Percentiles rank a stretch among this genome's conserved stretches.
These are phyloP conservation scores for Mnemiopsis leidyi DNA, from an alignment of 37 sponge, comb jelly and placozoan species.

Conservation along the genomic window DNA sequence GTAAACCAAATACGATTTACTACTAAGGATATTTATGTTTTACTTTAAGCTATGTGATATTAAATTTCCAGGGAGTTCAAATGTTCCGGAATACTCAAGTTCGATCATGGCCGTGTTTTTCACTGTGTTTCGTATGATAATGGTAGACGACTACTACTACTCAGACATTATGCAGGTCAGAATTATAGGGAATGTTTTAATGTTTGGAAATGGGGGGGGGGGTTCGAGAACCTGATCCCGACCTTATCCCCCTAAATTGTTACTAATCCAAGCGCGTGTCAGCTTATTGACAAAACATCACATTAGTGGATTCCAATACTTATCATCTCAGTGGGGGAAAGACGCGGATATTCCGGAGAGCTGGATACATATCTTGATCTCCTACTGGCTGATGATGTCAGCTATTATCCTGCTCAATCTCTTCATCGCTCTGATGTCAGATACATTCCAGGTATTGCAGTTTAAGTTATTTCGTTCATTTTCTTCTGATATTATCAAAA, in stretches of 20 bases:
- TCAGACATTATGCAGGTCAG: neutral
- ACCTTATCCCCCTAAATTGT: too few relatives aligned
- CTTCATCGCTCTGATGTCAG: conserved; percentile 40
- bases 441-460: conserved; percentile 49
- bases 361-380: conserved; percentile 3
- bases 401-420: conserved; percentile 39
- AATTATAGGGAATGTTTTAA: neutral
- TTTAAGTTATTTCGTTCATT: too few relatives aligned
- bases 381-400: conserved; percentile 43
- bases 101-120: neutral
- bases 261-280: too few relatives aligned
- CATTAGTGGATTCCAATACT: too few relatives aligned
- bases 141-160: conserved; percentile 34
- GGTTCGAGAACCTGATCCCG: too few relatives aligned
- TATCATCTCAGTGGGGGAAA: conserved; percentile 24
- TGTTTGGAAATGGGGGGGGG: too few relatives aligned
- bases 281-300: too few relatives aligned
- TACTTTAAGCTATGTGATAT: too few relatives aligned
- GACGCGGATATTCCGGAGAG: conserved; percentile 6
- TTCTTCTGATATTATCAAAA: too few relatives aligned
- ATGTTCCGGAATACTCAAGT: neutral
- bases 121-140: conserved; percentile 36
- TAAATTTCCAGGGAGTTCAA: neutral
- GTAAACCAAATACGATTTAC: too few relatives aligned
- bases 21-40: too few relatives aligned